These are phyloP conservation scores for Rhopilema esculentum DNA, from an alignment of 30 jellyfish, hydroid and myxozoan species.

Conservation along the genomic window DNA sequence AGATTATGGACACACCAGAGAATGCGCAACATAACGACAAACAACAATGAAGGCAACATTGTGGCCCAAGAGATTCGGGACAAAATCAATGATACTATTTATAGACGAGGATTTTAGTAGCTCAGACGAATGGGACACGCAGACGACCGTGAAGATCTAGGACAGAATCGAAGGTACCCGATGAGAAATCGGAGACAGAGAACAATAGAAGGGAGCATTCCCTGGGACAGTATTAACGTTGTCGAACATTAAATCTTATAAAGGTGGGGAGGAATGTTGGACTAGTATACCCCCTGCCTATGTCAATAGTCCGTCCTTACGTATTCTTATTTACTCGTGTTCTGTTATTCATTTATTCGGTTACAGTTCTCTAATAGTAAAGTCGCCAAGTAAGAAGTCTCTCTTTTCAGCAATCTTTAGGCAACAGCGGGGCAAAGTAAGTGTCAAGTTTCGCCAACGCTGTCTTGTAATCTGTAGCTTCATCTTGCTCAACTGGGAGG, in stretches of 20 bases:
- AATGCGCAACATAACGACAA: conserved; percentile 30
- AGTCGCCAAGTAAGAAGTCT: conserved; percentile 55
- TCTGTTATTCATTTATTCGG: conserved; percentile 48
- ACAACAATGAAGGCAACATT: conserved; percentile 37
- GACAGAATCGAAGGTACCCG: conserved; percentile 43
- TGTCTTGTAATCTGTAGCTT: no score
- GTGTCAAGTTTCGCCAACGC: no score
- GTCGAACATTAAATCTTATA: conserved; percentile 6
- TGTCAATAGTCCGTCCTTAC: conserved; percentile 65
- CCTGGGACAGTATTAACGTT: conserved; percentile 33
- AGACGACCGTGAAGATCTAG: conserved; percentile 19
- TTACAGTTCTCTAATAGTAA: conserved; percentile 46
- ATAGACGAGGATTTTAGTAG: conserved; percentile 27
- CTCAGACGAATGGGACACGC: conserved; percentile 38
- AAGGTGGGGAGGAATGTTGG: conserved; percentile 19
- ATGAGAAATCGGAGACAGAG: conserved; percentile 29
- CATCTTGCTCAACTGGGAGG: no score
- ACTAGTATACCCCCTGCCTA: conserved; percentile 45
- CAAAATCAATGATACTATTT: conserved; percentile 20
- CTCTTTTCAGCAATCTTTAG: conserved; percentile 57
- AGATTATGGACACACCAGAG: conserved; percentile 30
- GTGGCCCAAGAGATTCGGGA: conserved; percentile 14
- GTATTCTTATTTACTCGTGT: conserved; percentile 41
- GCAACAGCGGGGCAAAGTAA: conserved; percentile 27
- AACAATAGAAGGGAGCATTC: conserved; percentile 9